Conservation (phyloP, 2,888 invertebrate genomes). For the Capitulum mitella region DNA sequence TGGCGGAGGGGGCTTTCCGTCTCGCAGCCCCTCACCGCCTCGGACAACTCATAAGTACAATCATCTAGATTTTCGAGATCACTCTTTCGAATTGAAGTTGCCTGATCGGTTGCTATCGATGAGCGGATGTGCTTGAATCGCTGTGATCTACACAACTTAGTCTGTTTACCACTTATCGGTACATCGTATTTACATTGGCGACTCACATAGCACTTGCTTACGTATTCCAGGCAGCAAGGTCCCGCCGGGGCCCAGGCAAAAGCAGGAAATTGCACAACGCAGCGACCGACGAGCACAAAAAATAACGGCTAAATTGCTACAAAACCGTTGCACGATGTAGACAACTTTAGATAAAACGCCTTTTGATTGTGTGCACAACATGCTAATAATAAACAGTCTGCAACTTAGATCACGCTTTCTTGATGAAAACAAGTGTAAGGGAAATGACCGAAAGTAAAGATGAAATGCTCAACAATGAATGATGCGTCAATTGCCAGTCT, state of each 20-base stretch:
- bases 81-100: constrained; percentile 1
- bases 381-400: background rate
- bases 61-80: constrained; percentile 22
- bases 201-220: constrained; percentile 12
- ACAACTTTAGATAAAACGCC: constrained; percentile 5
- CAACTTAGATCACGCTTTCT: background rate
- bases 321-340: background rate
- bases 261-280: constrained; percentile 24
- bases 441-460: background rate
- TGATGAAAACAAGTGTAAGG: background rate
- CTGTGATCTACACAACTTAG: background rate
- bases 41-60: constrained; percentile 9
- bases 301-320: constrained; percentile 2
- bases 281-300: constrained; percentile 14
- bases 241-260: background rate
- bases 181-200: constrained; percentile 14
- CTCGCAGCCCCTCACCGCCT: too few relatives aligned
- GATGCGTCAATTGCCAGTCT: constrained; percentile 9
- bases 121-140: constrained; percentile 6
- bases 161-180: background rate
- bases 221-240: background rate
- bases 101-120: background rate
- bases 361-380: constrained; percentile 22
- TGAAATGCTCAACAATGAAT: background rate
- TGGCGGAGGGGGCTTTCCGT: too few relatives aligned